These are phyloP conservation scores for Phalacrocorax carbo DNA, from an alignment of 2,113 vertebrate genomes.

Conservation along the genomic window DNA sequence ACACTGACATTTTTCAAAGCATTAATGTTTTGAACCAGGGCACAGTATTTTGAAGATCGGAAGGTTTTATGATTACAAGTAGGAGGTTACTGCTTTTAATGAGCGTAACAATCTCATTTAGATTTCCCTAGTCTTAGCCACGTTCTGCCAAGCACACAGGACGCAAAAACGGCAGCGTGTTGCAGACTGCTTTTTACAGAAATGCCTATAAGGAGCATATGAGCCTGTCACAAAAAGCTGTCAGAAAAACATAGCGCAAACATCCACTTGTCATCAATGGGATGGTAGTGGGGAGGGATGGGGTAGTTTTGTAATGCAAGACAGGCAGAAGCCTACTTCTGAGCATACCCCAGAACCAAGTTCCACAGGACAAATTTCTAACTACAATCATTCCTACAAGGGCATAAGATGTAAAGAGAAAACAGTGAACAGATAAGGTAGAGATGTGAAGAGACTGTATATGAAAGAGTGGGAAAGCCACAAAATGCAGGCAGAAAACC, in stretches of 20 bases:
- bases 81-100: background rate
- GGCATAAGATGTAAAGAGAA: background rate
- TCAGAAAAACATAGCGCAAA: background rate
- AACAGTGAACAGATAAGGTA: background rate
- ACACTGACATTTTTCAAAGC: background rate
- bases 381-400: background rate
- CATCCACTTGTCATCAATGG: background rate
- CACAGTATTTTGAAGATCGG: background rate
- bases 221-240: background rate
- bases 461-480: background rate
- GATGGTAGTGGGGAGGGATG: background rate
- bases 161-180: background rate
- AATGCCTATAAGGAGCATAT: background rate
- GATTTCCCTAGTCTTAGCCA: background rate
- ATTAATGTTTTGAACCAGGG: background rate
- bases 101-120: background rate
- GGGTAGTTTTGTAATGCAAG: background rate
- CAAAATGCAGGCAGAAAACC: background rate
- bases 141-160: background rate
- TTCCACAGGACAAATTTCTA: background rate
- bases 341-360: background rate
- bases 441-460: background rate
- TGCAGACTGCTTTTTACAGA: background rate
- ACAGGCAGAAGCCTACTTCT: background rate
- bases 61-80: background rate